These are phyloP conservation scores for Anolis carolinensis DNA, from an alignment of 2,113 vertebrate species.

Conservation along the genomic window DNA sequence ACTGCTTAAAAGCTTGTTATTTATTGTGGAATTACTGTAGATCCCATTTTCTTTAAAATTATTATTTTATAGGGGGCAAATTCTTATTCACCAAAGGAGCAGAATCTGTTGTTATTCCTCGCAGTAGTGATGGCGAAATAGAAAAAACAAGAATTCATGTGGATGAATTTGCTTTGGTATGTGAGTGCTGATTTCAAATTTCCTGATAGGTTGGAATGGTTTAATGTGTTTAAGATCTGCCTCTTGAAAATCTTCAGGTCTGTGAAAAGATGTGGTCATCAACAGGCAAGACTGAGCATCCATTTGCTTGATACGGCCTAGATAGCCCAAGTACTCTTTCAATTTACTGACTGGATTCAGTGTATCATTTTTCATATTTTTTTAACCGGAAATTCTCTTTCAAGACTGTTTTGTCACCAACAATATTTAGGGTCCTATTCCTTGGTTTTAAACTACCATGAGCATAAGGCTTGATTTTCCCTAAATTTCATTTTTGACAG, in stretches of 20 bases:
- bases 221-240: background rate
- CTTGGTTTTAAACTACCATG: background rate
- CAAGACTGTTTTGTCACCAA: background rate
- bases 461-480: background rate
- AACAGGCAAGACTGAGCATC: background rate
- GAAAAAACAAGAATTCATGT: conserved; percentile 94
- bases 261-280: background rate
- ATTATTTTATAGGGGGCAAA: conserved; percentile 80
- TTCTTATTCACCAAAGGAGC: conserved; percentile 96
- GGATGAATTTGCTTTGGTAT: conserved; percentile 96
- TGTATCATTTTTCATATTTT: background rate
- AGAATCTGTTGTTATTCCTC: conserved; percentile 92
- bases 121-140: conserved; percentile 87
- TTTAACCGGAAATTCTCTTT: background rate
- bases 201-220: background rate
- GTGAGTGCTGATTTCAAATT: background rate
- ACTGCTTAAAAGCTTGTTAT: conserved; percentile 5
- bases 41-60: background rate
- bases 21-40: conserved; percentile 13
- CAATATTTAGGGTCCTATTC: background rate
- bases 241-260: background rate
- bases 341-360: background rate
- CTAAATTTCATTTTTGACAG: background rate
- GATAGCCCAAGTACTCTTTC: no score
- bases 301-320: background rate